Evolutionary conservation across 2,888 invertebrate species (phyloP).

Genomic region (Erebia epiphron): DNA sequence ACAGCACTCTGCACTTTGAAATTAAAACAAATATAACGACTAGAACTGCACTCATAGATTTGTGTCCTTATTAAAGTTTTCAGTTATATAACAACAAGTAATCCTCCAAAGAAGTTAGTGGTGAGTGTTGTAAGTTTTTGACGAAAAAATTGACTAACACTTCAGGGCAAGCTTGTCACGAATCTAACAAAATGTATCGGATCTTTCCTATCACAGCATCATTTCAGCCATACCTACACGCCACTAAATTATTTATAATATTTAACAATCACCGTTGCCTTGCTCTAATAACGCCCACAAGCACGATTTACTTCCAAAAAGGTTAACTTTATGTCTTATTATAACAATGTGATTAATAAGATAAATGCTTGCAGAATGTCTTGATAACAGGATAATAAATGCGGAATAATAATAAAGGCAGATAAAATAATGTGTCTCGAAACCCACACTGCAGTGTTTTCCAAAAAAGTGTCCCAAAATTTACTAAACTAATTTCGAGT

Average conservation of each 20-base stretch:
- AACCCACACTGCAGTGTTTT: background rate
- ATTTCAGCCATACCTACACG: slow-evolving; percentile 33
- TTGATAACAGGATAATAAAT: background rate
- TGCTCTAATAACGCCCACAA: slow-evolving; percentile 22
- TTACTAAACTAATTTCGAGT: background rate
- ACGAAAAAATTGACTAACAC: slow-evolving; percentile 71
- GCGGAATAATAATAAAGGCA: background rate
- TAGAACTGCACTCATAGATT: slow-evolving; percentile 73
- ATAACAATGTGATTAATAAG: background rate
- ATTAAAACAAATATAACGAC: slow-evolving; percentile 53
- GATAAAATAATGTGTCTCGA: background rate
- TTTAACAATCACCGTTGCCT: slow-evolving; percentile 30
- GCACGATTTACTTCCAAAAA: slow-evolving; percentile 27
- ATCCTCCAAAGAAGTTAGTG: slow-evolving; percentile 75
- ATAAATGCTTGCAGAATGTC: background rate
- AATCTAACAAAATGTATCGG: slow-evolving; percentile 37
- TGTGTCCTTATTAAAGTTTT: slow-evolving; percentile 74
- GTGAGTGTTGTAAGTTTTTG: slow-evolving; percentile 80
- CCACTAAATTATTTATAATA: slow-evolving; percentile 21
- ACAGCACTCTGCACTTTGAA: slow-evolving; percentile 75
- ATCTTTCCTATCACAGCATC: slow-evolving; percentile 30
- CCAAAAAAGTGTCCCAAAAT: background rate
- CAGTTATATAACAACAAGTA: slow-evolving; percentile 76
- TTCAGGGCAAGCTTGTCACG: slow-evolving; percentile 36
- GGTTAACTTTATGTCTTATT: background rate